These are phyloP conservation scores for Stomatorhinus ivindoensis DNA, from an alignment of 2,113 vertebrate species.

Conservation along the genomic window DNA sequence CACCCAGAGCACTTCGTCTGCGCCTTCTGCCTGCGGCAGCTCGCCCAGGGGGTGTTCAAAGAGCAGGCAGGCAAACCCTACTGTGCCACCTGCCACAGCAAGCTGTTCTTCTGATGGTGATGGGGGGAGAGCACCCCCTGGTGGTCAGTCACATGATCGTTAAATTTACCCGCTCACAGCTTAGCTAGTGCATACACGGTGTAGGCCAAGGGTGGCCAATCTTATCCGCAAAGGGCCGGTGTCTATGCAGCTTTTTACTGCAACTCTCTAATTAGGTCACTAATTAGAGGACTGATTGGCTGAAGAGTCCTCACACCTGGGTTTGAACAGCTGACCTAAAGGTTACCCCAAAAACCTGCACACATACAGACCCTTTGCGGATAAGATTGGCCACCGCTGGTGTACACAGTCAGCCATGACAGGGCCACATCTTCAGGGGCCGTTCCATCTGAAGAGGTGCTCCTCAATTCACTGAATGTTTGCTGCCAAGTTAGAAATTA, in stretches of 20 bases:
- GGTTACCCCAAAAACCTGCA: too few species aligned
- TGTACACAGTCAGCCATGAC: neutral
- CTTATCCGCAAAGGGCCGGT: too few species aligned
- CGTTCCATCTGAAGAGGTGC: neutral
- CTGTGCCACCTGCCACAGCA: slow-evolving; percentile 65
- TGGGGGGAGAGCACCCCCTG: neutral
- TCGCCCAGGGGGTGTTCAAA: slow-evolving; percentile 74
- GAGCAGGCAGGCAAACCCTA: slow-evolving; percentile 70
- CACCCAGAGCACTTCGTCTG: slow-evolving; percentile 89
- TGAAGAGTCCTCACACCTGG: too few species aligned
- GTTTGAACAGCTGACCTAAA: too few species aligned
- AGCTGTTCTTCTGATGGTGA: slow-evolving; percentile 62
- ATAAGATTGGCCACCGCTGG: too few species aligned
- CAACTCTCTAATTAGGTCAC: too few species aligned
- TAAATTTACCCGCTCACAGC: neutral
- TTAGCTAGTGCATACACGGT: neutral
- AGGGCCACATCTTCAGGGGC: neutral
- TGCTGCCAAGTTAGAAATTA: neutral
- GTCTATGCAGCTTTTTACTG: too few species aligned
- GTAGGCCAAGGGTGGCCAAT: neutral
- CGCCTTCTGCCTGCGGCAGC: slow-evolving; percentile 72
- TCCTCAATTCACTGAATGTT: neutral
- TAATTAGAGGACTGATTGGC: too few species aligned
- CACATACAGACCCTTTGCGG: too few species aligned
- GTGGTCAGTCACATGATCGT: neutral